Evolutionary conservation across 1,140 invertebrate species (phyloP), one percentile per base, ranked within the genome.

Genomic region (Anoplolepis gracilipes): DNA sequence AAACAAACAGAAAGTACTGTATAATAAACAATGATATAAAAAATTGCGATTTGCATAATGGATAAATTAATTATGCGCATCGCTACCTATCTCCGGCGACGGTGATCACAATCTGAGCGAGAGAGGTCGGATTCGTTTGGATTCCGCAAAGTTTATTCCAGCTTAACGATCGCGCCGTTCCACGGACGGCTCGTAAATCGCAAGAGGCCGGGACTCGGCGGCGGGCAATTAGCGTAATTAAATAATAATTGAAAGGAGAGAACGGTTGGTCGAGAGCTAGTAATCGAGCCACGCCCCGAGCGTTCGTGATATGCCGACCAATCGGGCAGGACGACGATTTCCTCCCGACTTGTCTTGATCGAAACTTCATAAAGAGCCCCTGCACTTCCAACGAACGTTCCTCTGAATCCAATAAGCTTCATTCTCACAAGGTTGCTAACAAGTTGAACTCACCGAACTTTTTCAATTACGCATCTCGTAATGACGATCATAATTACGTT

Each of bases 231-330:
- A 88, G 84, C 87, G 85, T 87, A 94, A 94, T 94, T 92, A 94
- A 94, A 94, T 94, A 94, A 92, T 94, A 93, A 94, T 94, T 93
- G 93, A 92, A 90, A 91, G 91, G 88, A 92, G 90, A 89, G 92
- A 91, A 90, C 90, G 93, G 92, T 92, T 93, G 93, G 93, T 69
- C 90, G 90, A 79, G 70, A 86, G 87, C 67, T 78, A 75, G 86
- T 90, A 90, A 93, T 87, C 87, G 91, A 92, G 93, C 93, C 94
- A 94, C 93, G 93, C 94, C 93, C 93, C 91, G 76, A 90, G 82
- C 78, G 90, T 87, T 91, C 92, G 88, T 85, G 85, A 88, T 90
- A 91, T 90, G 92, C 90, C 92, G 87, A 91, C 93, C 92, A 94
- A 94, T 94, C 90, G 90, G 85, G 89, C 90, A 90, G 88, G 89